A percentile compares a stretch with the other conserved stretches of the same genome.
These are phyloP conservation scores for Myathropa florea DNA, from an alignment of 2,888 invertebrate species.

Conservation along the genomic window DNA sequence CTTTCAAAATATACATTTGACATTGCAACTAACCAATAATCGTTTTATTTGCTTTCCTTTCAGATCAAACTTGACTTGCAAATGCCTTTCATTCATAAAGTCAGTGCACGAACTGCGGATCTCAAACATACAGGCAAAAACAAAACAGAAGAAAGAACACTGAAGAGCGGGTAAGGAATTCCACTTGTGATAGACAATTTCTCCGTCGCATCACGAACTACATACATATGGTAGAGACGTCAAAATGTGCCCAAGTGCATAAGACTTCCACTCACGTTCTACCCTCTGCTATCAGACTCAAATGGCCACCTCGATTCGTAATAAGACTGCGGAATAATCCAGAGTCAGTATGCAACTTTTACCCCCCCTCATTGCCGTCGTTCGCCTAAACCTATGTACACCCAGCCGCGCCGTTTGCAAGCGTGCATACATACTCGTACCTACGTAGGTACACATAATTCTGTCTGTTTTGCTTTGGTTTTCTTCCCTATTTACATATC, in stretches of 20 bases:
- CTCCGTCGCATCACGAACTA: conserved; percentile 32
- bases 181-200: conserved; percentile 60
- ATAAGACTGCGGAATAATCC: conserved; percentile 55
- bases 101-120: conserved; percentile 22
- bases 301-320: conserved; percentile 42
- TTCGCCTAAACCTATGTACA: conserved; percentile 9
- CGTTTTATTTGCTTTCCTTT: conserved; percentile 4
- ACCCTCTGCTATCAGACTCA: conserved; percentile 24
- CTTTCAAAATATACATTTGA: neutral
- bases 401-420: neutral
- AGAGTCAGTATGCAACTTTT: conserved; percentile 37
- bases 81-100: conserved; percentile 42
- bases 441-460: neutral
- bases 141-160: neutral
- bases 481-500: conserved; percentile 53
- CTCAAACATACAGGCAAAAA: neutral
- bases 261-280: conserved; percentile 61
- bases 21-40: neutral
- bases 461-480: conserved; percentile 35
- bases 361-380: neutral
- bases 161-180: neutral
- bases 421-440: too few relatives aligned
- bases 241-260: conserved; percentile 49
- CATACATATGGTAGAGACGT: conserved; percentile 12
- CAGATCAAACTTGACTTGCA: neutral